A percentile compares a stretch with the other conserved stretches of the same genome.
These are phyloP conservation scores for Trachymyrmex septentrionalis DNA, from an alignment of 1,140 invertebrate genomes.

Conservation along the genomic window DNA sequence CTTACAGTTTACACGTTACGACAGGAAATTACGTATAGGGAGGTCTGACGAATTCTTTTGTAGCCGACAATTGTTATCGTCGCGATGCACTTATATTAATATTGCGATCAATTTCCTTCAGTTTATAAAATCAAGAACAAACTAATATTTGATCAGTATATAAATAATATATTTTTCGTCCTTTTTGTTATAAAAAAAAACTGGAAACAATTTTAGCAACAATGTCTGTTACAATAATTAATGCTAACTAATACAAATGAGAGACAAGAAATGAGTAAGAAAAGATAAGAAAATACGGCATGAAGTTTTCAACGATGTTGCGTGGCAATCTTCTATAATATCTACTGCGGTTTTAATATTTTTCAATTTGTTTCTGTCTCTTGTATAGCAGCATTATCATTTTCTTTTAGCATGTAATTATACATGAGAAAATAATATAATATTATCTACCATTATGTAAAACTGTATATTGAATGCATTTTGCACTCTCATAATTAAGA, in stretches of 20 bases:
- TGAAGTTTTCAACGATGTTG: neutral
- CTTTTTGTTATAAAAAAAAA: neutral
- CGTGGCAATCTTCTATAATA: neutral
- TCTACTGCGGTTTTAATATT: neutral
- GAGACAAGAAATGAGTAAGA: neutral
- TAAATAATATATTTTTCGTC: neutral
- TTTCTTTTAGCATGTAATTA: neutral
- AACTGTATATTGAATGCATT: constrained; percentile 8
- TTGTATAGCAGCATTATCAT: neutral
- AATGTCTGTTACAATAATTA: neutral
- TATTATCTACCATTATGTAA: neutral
- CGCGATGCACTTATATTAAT: neutral
- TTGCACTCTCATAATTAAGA: constrained; percentile 1
- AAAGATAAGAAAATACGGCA: neutral
- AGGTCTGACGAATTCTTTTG: constrained; percentile 33
- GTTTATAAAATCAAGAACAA: neutral
- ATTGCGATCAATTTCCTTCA: neutral
- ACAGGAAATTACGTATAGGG: neutral
- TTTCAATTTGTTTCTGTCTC: neutral
- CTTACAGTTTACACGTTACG: constrained; percentile 29
- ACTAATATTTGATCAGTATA: neutral
- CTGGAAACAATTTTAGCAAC: neutral
- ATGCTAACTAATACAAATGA: neutral
- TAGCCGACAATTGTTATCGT: constrained; percentile 8
- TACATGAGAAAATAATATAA: neutral